Evolutionary conservation across 2,888 invertebrate species (phyloP).

Genomic region (Xanthorhoe spadicearia): DNA sequence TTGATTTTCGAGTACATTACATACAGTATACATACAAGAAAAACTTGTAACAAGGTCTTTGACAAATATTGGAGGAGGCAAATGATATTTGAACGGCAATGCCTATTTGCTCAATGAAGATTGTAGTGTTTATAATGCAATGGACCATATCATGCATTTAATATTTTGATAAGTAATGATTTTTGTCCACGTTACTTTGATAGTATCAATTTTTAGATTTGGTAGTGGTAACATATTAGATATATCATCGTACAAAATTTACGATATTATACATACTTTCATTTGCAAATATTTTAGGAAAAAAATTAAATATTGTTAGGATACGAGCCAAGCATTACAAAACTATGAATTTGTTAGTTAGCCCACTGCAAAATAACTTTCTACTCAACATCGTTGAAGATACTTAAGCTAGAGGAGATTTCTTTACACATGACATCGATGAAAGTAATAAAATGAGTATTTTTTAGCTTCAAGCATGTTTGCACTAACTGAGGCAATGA

Average conservation of each 20-base stretch:
- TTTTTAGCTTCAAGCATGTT: not conserved
- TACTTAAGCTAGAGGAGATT: not conserved
- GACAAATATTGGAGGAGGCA: constrained; percentile 16
- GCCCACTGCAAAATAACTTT: not conserved
- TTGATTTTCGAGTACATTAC: constrained; percentile 1
- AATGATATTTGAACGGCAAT: constrained; percentile 14
- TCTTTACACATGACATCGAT: not conserved
- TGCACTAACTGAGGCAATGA: not conserved
- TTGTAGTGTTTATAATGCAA: constrained; percentile 13
- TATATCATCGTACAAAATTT: too few species aligned
- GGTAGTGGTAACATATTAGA: too few species aligned
- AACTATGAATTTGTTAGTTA: not conserved
- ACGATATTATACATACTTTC: too few species aligned
- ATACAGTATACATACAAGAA: not conserved
- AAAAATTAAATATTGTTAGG: too few species aligned
- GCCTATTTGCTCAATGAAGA: constrained; percentile 7
- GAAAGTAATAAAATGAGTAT: not conserved
- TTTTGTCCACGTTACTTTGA: too few species aligned
- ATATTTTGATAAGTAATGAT: not conserved
- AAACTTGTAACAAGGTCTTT: constrained; percentile 4
- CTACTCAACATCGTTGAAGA: not conserved
- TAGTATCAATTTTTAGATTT: too few species aligned
- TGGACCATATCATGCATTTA: not conserved
- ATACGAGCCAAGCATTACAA: not conserved
- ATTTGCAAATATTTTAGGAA: too few species aligned